Evolutionary conservation across 2,113 vertebrate species (phyloP), one percentile per base, ranked within the genome.

Genomic region (Vidua chalybeata): DNA sequence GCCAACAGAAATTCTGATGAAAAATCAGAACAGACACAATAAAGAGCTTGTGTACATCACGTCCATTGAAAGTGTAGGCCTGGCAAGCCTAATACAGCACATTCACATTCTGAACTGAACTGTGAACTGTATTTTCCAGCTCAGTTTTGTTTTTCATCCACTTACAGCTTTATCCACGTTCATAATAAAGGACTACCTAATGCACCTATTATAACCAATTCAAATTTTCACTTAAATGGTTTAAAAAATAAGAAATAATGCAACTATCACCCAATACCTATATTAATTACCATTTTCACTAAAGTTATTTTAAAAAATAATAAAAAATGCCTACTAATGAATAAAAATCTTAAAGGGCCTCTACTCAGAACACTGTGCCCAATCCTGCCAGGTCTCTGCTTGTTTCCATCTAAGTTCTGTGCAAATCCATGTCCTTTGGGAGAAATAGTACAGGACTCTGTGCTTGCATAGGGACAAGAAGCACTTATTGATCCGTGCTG

Each of bases 401-500:
- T 37, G 28, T 45, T 83, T 59, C 52, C 63, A 12, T 5, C 5
- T 14, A 11, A 56, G 21, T 63, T 43, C 33, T 4, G 22, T 35
- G 31, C 23, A 79, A 73, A 52, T 1, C 0, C 26, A 41, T 1
- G 14, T 39, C 59, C 46, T 80, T 24, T 13, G 21, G 23, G 48
- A 26, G 76, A 43, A 93, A 39, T 0, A 67, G 41, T 8, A 22
- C 27, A 58, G 22, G 15, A 55, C 55, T 31, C 63, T 31, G 69
- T 41, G 48, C 79, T 55, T 66, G 49, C 46, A 69, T 0, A 63
- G 24, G 89, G 24, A 33, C 46, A 81, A 97, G 94, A 96, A 96
- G 89, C 46, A 79, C 64, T 93, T 94, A 95, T 23, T 96, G 94
- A 96, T 94, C 89, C 52, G 78, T 74, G 52, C 56, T 79, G 81